Evolutionary conservation across 2,113 vertebrate genomes (phyloP).

Genomic region (Maccullochella peelii): DNA sequence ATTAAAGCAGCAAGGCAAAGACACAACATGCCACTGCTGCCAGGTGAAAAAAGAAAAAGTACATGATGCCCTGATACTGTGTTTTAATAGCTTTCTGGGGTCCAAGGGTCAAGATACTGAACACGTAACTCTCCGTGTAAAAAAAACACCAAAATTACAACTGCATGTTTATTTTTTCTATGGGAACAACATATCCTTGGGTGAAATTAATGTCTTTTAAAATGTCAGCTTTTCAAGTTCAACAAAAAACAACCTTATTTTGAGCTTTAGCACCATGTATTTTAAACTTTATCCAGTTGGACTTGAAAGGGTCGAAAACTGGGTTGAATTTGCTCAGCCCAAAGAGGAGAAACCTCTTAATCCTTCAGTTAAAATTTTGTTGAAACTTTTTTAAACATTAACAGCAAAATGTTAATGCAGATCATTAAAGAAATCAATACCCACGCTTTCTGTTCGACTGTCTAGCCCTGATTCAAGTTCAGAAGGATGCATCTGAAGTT

Average conservation of each 20-base stretch:
- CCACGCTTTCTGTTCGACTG: not conserved
- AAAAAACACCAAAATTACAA: not conserved
- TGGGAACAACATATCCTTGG: not conserved
- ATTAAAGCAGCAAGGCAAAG: constrained; percentile 52
- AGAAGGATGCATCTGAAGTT: constrained; percentile 33
- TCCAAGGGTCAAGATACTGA: not conserved
- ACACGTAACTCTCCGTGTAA: not conserved
- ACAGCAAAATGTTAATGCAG: constrained; percentile 22
- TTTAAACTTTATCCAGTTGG: not conserved
- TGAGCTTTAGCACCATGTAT: not conserved
- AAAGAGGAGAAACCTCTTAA: constrained; percentile 19
- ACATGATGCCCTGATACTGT: not conserved
- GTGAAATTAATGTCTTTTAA: not conserved
- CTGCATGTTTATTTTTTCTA: constrained; percentile 11
- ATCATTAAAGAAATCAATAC: constrained; percentile 36
- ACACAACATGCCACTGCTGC: constrained; percentile 4
- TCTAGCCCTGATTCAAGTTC: constrained; percentile 14
- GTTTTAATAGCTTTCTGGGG: constrained; percentile 1
- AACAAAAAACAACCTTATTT: constrained; percentile 8
- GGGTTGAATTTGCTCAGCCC: not conserved
- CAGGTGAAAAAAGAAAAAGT: not conserved
- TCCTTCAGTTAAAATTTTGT: not conserved
- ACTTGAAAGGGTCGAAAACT: constrained; percentile 8
- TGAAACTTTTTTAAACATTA: not conserved
- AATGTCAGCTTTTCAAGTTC: not conserved